phyloP scores from a whole-genome alignment of 2,797 vertebrate genomes.

The Taeniopygia guttata region DNA sequence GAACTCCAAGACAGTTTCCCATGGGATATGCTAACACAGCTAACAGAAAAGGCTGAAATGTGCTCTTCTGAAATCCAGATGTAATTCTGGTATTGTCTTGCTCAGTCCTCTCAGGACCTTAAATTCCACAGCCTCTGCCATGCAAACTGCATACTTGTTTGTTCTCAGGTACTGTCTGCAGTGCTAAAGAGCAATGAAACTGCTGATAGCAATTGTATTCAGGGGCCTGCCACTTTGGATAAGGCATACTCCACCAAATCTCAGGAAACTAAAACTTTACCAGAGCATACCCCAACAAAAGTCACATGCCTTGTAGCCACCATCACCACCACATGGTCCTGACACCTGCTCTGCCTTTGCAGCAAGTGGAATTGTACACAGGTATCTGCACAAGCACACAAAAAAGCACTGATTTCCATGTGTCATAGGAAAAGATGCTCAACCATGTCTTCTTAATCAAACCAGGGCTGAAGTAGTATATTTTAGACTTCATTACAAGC shows the following conservation, averaged over 20 bases:
- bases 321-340: not conserved
- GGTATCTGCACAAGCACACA: not conserved
- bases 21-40: not conserved
- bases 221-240: not conserved
- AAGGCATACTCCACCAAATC: not conserved
- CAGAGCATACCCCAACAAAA: not conserved
- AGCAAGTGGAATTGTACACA: not conserved
- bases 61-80: not conserved
- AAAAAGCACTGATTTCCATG: not conserved
- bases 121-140: not conserved
- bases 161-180: not conserved
- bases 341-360: not conserved
- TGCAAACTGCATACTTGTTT: not conserved
- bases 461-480: not conserved
- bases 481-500: not conserved
- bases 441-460: not conserved
- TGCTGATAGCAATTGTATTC: not conserved
- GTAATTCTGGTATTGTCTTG: not conserved
- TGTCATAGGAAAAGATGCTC: not conserved
- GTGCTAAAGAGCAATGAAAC: not conserved
- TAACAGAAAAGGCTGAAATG: not conserved
- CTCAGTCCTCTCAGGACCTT: not conserved
- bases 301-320: not conserved
- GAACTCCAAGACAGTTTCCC: not conserved
- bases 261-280: not conserved